phyloP scores from a whole-genome alignment of 2,113 vertebrate genomes.

The Myotis davidii region DNA sequence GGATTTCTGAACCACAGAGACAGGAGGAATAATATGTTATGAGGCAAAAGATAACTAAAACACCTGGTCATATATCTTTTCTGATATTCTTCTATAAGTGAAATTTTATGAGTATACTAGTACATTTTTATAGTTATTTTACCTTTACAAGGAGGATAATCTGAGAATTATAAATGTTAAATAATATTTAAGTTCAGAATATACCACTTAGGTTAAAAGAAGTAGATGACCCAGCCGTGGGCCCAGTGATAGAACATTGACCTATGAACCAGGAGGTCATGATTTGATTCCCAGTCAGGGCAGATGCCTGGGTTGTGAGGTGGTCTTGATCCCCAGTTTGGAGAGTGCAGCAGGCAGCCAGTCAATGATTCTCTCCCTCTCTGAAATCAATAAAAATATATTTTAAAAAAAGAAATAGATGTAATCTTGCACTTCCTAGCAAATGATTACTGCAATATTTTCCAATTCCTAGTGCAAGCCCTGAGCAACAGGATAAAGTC shows the following conservation, averaged over 20 bases:
- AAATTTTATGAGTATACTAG: background rate
- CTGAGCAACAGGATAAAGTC: background rate
- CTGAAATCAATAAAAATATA: no score
- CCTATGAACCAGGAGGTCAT: no score
- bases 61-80: background rate
- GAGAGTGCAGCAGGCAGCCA: no score
- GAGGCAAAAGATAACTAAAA: background rate
- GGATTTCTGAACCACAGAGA: background rate
- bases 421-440: background rate
- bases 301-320: no score
- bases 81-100: background rate
- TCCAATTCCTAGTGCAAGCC: background rate
- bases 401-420: background rate
- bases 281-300: no score
- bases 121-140: background rate
- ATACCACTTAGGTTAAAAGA: background rate
- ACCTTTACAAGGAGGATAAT: background rate
- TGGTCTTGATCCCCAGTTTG: no score
- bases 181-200: background rate
- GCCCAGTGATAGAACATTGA: no score
- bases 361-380: no score
- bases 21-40: background rate
- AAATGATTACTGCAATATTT: background rate
- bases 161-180: background rate
- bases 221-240: background rate